Percentiles rank a stretch among this genome's conserved stretches.
These are phyloP conservation scores for Tubulanus polymorphus DNA, from an alignment of 2,888 invertebrate genomes.

Conservation along the genomic window DNA sequence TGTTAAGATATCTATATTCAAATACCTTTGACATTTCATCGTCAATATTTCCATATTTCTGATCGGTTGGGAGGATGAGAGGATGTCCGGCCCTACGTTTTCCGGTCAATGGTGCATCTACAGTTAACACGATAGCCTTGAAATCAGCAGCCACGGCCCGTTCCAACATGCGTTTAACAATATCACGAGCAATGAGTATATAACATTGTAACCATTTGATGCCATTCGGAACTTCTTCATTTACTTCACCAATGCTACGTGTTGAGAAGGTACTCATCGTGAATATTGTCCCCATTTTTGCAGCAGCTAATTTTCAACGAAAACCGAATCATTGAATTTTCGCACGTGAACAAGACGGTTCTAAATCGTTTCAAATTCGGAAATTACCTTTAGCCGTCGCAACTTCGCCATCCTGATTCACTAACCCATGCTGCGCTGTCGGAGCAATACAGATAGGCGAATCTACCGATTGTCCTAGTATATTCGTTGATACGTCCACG, in stretches of 20 bases:
- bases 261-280: conserved; percentile 83
- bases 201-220: conserved; percentile 90
- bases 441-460: not conserved
- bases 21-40: no score
- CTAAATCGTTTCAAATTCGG: not conserved
- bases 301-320: conserved; percentile 67
- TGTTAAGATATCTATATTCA: no score
- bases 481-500: not conserved
- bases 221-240: conserved; percentile 59
- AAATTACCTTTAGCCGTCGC: not conserved
- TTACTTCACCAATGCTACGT: conserved; percentile 82
- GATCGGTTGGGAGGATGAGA: conserved; percentile 75
- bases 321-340: not conserved
- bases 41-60: conserved; percentile 63
- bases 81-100: conserved; percentile 73
- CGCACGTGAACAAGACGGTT: not conserved
- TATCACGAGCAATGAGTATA: conserved; percentile 62
- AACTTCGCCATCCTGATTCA: not conserved
- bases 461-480: not conserved
- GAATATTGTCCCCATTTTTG: conserved; percentile 69
- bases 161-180: conserved; percentile 62
- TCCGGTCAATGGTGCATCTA: conserved; percentile 82
- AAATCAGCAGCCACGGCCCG: conserved; percentile 77
- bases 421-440: not conserved
- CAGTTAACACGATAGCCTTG: conserved; percentile 79